Evolutionary conservation across 2,888 invertebrate genomes (phyloP), one percentile per base, ranked within the genome.

Genomic region (Tryphoninae sp.): DNA sequence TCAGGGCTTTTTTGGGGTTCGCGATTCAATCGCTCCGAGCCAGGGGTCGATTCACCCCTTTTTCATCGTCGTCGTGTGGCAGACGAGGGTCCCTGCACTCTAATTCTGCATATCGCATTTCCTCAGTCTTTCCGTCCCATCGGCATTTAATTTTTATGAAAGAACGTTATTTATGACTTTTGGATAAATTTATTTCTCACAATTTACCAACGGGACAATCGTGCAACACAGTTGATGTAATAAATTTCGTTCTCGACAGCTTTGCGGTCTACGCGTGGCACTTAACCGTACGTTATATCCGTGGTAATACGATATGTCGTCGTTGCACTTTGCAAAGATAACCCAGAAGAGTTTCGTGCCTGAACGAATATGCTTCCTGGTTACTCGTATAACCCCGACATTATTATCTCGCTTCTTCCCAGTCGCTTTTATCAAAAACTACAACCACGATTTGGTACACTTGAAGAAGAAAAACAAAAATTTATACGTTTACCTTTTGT

Each of bases 401-500:
- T 69, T 69, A 45, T 33, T 75, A 59, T 33, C 45, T 23, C 55
- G n/a, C 33, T 53, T 49, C 49, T 23, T 49, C 45, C 8, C 42
- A 23, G 7, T 55, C 69, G 19, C 22, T n/a, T 51, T 55, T 55
- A 58, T 42, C 26, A 49, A n/a, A n/a, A 19, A 53, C 19, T 26
- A 53, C 26, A 19, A 22, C 6, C 68, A 59, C 6, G 23, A 13
- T n/a, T 65, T 9, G 16, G 16, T n/a, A 33, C 19, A 51, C 13
- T 53, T 6, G 11, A 8, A 13, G n/a, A 8, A 40, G 19, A 40
- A 13, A 67, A 6, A 26, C 19, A 7, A 33, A 33, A 33, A 33
- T 6, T 6, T 33, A 33, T 33, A 11, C 7, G 33, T 13, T 13
- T 23, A 92, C 92, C 88, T 90, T 84, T 86, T 89, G 74, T 91